These are phyloP conservation scores for Sylvia atricapilla DNA, from an alignment of 2,113 vertebrate species.

Conservation along the genomic window DNA sequence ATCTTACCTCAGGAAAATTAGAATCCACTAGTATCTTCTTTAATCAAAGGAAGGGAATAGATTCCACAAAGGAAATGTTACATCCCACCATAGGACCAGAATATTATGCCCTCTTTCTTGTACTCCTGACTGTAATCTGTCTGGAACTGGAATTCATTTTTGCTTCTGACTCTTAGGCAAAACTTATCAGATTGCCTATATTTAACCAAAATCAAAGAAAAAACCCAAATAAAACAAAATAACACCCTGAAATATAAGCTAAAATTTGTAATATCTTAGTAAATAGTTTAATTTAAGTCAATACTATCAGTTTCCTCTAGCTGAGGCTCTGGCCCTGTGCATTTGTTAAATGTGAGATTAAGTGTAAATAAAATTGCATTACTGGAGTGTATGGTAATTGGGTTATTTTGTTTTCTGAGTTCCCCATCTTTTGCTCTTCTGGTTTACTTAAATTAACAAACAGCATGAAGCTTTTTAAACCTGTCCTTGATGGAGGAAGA, in stretches of 20 bases:
- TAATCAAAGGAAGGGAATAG: neutral
- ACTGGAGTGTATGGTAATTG: neutral
- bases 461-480: constrained; percentile 37
- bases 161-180: neutral
- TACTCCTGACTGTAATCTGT: neutral
- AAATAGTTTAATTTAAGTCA: neutral
- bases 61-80: neutral
- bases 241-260: neutral
- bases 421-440: constrained; percentile 22
- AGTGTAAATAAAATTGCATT: constrained; percentile 2
- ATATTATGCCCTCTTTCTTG: neutral
- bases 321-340: neutral
- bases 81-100: neutral
- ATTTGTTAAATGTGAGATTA: neutral
- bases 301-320: neutral
- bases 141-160: neutral
- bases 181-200: neutral
- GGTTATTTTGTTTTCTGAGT: constrained; percentile 38
- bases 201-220: neutral
- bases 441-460: constrained; percentile 40
- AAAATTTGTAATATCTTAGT: neutral
- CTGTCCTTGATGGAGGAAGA: neutral
- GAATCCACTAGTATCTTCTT: neutral
- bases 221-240: accelerated
- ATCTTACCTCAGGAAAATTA: neutral